Conservation (phyloP, 2,797 vertebrate species). For the Odontamblyopus lacepedii region DNA sequence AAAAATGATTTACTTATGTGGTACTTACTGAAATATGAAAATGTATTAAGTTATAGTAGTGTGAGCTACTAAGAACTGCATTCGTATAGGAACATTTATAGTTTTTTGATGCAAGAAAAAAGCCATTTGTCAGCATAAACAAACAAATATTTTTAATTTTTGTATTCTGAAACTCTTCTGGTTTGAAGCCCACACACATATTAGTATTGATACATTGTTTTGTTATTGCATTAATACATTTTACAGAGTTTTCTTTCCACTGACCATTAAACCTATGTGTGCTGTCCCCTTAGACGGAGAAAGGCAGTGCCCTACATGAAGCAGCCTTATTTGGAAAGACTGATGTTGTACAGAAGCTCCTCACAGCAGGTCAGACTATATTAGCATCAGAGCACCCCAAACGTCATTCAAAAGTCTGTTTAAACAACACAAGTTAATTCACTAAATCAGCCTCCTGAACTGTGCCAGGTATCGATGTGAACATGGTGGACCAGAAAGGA, state of each 20-base stretch:
- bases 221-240: neutral
- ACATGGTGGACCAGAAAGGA: conserved; percentile 88
- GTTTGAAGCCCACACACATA: neutral
- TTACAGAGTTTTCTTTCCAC: neutral
- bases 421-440: neutral
- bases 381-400: neutral
- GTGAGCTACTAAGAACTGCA: too few relatives aligned
- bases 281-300: conserved; percentile 86
- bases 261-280: conserved; percentile 1
- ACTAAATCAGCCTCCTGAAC: neutral
- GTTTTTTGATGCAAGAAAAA: too few relatives aligned
- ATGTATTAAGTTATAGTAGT: too few relatives aligned
- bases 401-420: conserved; percentile 3
- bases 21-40: too few relatives aligned
- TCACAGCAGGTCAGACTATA: conserved; percentile 86
- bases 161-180: too few relatives aligned
- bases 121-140: too few relatives aligned
- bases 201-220: neutral
- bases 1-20: too few relatives aligned
- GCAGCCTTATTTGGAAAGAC: conserved; percentile 96
- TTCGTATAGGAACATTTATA: too few relatives aligned
- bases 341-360: conserved; percentile 95
- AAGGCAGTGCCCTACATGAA: conserved; percentile 98
- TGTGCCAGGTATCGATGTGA: conserved; percentile 87
- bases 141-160: too few relatives aligned